Evolutionary conservation across 2,797 vertebrate genomes (phyloP).

Genomic region (Meda fulgida): DNA sequence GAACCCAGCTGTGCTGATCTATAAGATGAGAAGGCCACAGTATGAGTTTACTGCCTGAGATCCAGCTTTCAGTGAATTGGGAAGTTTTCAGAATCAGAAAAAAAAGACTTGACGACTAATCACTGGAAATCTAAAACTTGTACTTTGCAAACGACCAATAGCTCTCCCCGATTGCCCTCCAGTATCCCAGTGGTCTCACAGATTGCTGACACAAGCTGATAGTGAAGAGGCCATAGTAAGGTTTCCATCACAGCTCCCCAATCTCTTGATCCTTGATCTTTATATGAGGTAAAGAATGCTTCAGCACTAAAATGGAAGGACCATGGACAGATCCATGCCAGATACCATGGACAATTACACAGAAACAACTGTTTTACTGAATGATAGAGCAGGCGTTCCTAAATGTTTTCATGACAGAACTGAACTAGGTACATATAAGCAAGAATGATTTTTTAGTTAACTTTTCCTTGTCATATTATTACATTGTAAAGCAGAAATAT

Average conservation of each 20-base stretch:
- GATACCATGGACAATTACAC: not conserved
- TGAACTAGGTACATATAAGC: not conserved
- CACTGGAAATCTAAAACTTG: constrained; percentile 1
- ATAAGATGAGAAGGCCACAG: not conserved
- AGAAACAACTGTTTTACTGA: constrained; percentile 12
- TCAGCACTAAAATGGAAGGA: constrained; percentile 20
- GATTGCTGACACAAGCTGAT: constrained; percentile 50
- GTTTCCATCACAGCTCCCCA: constrained; percentile 37
- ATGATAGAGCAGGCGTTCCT: not conserved
- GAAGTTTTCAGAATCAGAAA: not conserved
- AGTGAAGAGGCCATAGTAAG: constrained; percentile 32
- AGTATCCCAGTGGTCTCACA: constrained; percentile 25
- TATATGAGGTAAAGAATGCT: constrained; percentile 38
- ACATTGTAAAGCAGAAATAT: not conserved
- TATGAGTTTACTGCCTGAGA: not conserved
- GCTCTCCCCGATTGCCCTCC: not conserved
- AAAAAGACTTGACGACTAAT: constrained; percentile 10
- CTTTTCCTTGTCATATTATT: not conserved
- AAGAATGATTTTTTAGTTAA: not conserved
- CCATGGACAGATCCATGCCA: not conserved
- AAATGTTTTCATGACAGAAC: not conserved
- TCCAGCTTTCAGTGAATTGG: not conserved
- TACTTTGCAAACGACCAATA: constrained; percentile 18
- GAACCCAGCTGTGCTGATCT: not conserved
- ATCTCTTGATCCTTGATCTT: constrained; percentile 37